A percentile compares a stretch with the other conserved stretches of the same genome.
phyloP scores from a whole-genome alignment of 1,140 invertebrate species.

The Matsumurasca onukii region DNA sequence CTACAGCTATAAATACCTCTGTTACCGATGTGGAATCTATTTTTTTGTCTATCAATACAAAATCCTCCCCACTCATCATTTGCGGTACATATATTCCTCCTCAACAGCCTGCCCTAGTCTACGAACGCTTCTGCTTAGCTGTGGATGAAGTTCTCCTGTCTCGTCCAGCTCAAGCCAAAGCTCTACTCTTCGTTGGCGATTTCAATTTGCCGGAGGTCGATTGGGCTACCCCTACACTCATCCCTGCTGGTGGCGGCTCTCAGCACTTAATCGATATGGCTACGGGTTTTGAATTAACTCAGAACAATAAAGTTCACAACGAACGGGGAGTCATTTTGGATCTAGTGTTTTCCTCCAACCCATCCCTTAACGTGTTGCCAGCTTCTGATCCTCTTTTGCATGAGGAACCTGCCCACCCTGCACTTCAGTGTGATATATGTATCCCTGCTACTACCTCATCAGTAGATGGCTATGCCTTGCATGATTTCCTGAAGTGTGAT shows the following conservation, averaged over 20 bases:
- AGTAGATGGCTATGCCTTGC: too few species aligned
- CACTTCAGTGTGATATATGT: too few species aligned
- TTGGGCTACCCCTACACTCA: not conserved
- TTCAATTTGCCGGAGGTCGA: not conserved
- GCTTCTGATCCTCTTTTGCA: not conserved
- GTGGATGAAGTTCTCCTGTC: not conserved
- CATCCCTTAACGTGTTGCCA: not conserved
- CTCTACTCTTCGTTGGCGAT: not conserved
- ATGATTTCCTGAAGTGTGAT: too few species aligned
- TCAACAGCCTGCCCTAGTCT: not conserved
- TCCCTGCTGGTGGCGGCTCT: not conserved
- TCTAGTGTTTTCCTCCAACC: not conserved
- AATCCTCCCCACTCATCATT: not conserved
- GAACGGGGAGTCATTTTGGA: not conserved
- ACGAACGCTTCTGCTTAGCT: not conserved
- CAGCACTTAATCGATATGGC: not conserved
- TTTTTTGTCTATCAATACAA: not conserved
- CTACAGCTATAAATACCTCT: not conserved
- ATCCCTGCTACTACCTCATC: too few species aligned
- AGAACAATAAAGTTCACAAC: not conserved
- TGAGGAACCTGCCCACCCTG: not conserved
- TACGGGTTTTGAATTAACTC: not conserved
- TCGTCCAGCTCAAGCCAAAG: too few species aligned
- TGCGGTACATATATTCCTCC: not conserved
- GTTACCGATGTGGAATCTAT: not conserved